A percentile compares a stretch with the other conserved stretches of the same genome.
These are phyloP conservation scores for Diabrotica virgifera DNA, from an alignment of 1,140 invertebrate genomes.

Conservation along the genomic window DNA sequence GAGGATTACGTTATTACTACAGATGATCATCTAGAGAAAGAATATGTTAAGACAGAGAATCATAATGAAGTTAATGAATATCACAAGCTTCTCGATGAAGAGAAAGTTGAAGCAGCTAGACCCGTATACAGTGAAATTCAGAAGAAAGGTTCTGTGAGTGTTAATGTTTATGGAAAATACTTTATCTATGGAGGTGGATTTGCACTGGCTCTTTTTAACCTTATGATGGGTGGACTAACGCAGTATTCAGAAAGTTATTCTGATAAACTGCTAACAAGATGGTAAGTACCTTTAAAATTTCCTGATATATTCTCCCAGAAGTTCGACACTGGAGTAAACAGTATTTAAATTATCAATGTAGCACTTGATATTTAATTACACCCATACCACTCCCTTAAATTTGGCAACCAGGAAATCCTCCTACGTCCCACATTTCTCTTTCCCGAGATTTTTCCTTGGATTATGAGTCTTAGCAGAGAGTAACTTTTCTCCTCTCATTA, in stretches of 20 bases:
- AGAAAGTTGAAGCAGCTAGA: slow-evolving; percentile 7
- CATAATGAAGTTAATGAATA: slow-evolving; percentile 4
- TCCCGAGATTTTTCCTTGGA: too few relatives aligned
- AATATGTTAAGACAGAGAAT: slow-evolving; percentile 19
- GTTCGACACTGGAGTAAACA: too few relatives aligned
- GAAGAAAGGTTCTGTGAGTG: slow-evolving; percentile 31
- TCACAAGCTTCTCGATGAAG: background rate
- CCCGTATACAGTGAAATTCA: slow-evolving; percentile 36
- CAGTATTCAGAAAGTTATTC: slow-evolving; percentile 31
- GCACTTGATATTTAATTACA: too few relatives aligned
- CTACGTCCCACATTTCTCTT: too few relatives aligned
- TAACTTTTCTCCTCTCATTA: too few relatives aligned
- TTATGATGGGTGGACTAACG: slow-evolving; percentile 17
- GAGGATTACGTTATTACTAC: slow-evolving; percentile 7
- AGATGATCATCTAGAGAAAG: slow-evolving; percentile 20
- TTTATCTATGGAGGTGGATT: slow-evolving; percentile 35
- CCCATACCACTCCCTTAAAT: too few relatives aligned
- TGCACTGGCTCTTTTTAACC: slow-evolving; percentile 20
- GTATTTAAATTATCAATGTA: too few relatives aligned
- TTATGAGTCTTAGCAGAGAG: too few relatives aligned
- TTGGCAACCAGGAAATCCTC: too few relatives aligned
- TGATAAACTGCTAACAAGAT: slow-evolving; percentile 31
- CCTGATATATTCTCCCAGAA: too few relatives aligned
- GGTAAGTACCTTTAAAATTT: slow-evolving; percentile 22
- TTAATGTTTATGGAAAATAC: slow-evolving; percentile 32